Base-by-base conservation (phyloP, 2,113 vertebrate species). In the Acrocephalus arundinaceus region DNA sequence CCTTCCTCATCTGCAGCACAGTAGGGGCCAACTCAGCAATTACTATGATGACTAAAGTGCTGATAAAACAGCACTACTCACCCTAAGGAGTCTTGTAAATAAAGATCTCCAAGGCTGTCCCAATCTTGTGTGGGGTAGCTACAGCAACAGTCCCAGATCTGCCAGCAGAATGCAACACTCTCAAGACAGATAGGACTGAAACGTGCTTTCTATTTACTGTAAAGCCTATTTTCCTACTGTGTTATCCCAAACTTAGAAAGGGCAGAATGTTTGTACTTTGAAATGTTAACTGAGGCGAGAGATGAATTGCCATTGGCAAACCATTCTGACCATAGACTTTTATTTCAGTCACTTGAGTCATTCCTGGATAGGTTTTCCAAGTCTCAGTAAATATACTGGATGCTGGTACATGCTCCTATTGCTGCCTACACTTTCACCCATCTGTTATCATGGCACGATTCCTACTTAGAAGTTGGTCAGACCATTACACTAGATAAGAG, bases 401-500 rank as follows among this genome's bases (percentile, higher is more conserved):
- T 89, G 43, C 37, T 92, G 35, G 70, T 93, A 94, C 91, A 87
- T 93, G 67, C 92, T 95, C 87, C 91, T 95, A 10, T 97, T 94
- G 92, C 95, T 96, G 94, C 88, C 92, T 92, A 89, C 89, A 87
- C 86, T 89, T 92, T 71, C 63, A 92, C 13, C 96, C 96, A 96
- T 97, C 96, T 97, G 96, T 94, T 89, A 63, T 24, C 52, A 76
- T 97, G 96, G 96, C 94, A 76, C 4, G 35, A 41, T 89, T 96
- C 96, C 96, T 91, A 24, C 92, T 87, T 96, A 76, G 65, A 89
- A 92, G 66, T 92, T 97, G 84, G 84, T 95, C 2, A 20, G 63
- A 83, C 87, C 72, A 77, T 91, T 96, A 80, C 51, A 51, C 55
- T 89, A 51, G 62, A 31, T 57, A 73, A 55, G 59, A 85, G 33